Evolutionary conservation across 2,797 vertebrate species (phyloP), one percentile per base, ranked within the genome.

Genomic region (Zenarchopterus dispar): DNA sequence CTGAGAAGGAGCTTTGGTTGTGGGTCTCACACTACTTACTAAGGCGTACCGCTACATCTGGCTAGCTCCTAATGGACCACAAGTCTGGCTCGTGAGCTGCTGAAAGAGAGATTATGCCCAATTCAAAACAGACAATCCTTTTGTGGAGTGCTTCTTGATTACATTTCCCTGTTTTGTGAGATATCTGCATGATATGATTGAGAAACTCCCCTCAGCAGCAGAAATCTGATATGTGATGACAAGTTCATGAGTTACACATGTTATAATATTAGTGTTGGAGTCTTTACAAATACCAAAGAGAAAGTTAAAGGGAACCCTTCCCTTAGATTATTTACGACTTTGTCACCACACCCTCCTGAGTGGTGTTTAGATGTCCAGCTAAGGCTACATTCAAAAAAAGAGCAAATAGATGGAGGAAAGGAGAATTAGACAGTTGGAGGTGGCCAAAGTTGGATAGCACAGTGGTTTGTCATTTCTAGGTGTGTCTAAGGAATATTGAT

Each of bases 11-110:
- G 39, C 52, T 58, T 55, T 31, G 17, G 41, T 46, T 84, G 66
- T 42, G 39, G 58, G 64, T 87, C 73, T 70, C 75, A 73, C 65
- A 71, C 60, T 18, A 16, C 41, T n/a, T 18, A 42, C 60, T 54
- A 56, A 80, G 56, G 50, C 72, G 70, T 8, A 1, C 58, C 53
- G 60, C 31, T 81, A 26, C 77, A 75, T 84, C 71, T 85, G 87
- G 36, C 53, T 70, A 73, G 23, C 63, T 74, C 48, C 51, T 74
- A 56, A 59, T 66, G 51, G 57, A 56, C 39, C 65, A 60, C 43
- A 49, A 48, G 42, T 73, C 47, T 26, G 48, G 26, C 24, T 61
- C 49, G 45, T 24, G 23, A 72, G 55, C 60, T 31, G 28, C 31
- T 56, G 51, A 76, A 67, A 70, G 5, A 4, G n/a, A 69, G 63